Evolutionary conservation across 2,888 invertebrate genomes (phyloP), one percentile per base, ranked within the genome.

Genomic region (Gastracanthus pulcherrimus): DNA sequence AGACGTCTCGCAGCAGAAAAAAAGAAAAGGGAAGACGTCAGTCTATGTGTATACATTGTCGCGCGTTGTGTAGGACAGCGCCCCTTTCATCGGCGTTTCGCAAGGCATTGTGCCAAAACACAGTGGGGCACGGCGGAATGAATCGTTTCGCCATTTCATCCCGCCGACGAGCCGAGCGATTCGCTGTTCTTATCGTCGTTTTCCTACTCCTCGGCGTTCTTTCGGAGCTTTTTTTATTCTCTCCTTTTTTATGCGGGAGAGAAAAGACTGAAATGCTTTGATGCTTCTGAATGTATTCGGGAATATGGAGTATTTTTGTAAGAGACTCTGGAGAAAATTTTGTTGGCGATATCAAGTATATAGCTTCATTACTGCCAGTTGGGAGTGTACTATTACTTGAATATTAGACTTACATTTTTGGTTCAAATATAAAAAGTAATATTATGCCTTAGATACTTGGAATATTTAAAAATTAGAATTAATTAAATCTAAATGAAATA

Each of bases 51-150:
- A 26, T 55, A 2, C 26, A 23, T 23, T 55, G 55, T 11, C 23
- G 26, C 23, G 26, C 55, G 19, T 19, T 48, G 19, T 26, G 3
- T 26, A 55, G 3, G 3, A 1, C 16, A 5, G 45, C 16, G 19
- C 19, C 34, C 29, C 23, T 74, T 64, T 74, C 45, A 74, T 23
- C 48, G 74, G 31, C 48, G 34, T 26, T 31, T 31, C n/a, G 62
- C 11, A 9, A 71, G 62, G 74, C 60, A 62, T 64, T 74, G 62
- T 64, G 74, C 62, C 62, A 74, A 62, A 41, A 70, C 36, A 62
- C 45, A 34, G 55, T 31, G 19, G n/a, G 6, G 13, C 6, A 36
- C 4, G 55, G 29, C 19, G 31, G 60, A n/a, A 51, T 51, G 51
- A 23, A 51, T 51, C 23, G 51, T 51, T 7, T 19, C 51, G 23